These are phyloP conservation scores for Leptinotarsa tumamoca DNA, from an alignment of 2,888 invertebrate genomes.

Conservation along the genomic window DNA sequence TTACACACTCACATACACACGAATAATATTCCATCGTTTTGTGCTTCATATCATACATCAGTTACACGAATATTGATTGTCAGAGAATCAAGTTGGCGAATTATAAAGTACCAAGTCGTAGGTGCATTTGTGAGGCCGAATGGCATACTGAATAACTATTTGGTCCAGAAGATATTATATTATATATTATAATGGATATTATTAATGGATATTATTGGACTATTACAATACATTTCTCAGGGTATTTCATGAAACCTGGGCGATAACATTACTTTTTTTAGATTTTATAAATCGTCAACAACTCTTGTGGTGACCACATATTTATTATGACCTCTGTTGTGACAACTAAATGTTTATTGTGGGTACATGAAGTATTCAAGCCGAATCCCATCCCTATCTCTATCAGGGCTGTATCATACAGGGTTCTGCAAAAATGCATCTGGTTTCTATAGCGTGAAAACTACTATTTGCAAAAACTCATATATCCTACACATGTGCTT, in stretches of 20 bases:
- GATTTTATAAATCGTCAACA: slow-evolving; percentile 49
- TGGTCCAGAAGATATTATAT: no score
- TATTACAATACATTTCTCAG: not conserved
- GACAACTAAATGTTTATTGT: slow-evolving; percentile 47
- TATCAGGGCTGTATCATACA: slow-evolving; percentile 18
- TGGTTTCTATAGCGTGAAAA: slow-evolving; percentile 1
- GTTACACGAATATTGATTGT: slow-evolving; percentile 27
- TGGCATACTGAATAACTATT: slow-evolving; percentile 6
- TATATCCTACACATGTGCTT: no score
- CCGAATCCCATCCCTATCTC: slow-evolving; percentile 53
- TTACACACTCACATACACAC: slow-evolving; percentile 37
- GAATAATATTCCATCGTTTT: slow-evolving; percentile 49
- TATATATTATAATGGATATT: no score
- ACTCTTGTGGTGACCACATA: slow-evolving; percentile 52
- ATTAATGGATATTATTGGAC: no score
- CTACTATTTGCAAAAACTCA: not conserved
- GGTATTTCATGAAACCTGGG: no score
- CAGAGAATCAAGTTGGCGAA: slow-evolving; percentile 29
- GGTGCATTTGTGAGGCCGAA: not conserved
- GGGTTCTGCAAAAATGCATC: no score
- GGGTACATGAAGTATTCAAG: slow-evolving; percentile 65
- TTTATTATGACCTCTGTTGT: slow-evolving; percentile 50
- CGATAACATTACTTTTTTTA: no score
- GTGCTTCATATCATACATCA: slow-evolving; percentile 57
- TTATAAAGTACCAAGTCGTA: slow-evolving; percentile 29